These are phyloP conservation scores for Neuroscelio doddi DNA, from an alignment of 2,888 invertebrate genomes.

Conservation along the genomic window DNA sequence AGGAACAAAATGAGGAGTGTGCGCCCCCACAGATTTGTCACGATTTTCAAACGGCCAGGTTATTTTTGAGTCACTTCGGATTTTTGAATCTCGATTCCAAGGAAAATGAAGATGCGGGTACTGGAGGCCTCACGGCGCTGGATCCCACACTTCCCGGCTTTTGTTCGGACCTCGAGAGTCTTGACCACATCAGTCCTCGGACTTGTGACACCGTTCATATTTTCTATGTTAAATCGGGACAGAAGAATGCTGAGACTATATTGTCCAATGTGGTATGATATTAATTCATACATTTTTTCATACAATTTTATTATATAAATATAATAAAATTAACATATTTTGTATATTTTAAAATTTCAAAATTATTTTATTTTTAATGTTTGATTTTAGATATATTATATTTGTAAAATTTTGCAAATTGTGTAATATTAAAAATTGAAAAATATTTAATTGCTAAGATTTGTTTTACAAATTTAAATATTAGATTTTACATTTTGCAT, in stretches of 20 bases:
- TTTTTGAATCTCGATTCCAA: slow-evolving; percentile 77
- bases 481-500: no score
- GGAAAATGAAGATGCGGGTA: slow-evolving; percentile 56
- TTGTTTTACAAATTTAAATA: no score
- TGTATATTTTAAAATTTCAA: no score
- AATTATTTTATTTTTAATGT: no score
- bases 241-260: slow-evolving; percentile 84
- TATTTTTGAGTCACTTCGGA: slow-evolving; percentile 97
- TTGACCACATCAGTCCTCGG: slow-evolving; percentile 91
- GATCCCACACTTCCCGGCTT: slow-evolving; percentile 83
- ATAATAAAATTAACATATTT: neutral
- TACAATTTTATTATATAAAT: no score
- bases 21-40: slow-evolving; percentile 87
- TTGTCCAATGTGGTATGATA: slow-evolving; percentile 81
- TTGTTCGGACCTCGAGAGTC: slow-evolving; percentile 82
- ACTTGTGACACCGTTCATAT: slow-evolving; percentile 94
- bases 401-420: no score
- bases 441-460: no score
- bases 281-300: neutral
- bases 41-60: slow-evolving; percentile 95
- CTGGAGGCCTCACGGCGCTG: slow-evolving; percentile 79
- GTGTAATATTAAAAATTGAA: no score
- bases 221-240: slow-evolving; percentile 93
- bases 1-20: slow-evolving; percentile 80
- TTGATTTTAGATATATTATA: no score